A percentile compares a stretch with the other conserved stretches of the same genome.
Evolutionary conservation across 2,888 invertebrate species (phyloP).

Genomic region (Cerceris ruficornis): DNA sequence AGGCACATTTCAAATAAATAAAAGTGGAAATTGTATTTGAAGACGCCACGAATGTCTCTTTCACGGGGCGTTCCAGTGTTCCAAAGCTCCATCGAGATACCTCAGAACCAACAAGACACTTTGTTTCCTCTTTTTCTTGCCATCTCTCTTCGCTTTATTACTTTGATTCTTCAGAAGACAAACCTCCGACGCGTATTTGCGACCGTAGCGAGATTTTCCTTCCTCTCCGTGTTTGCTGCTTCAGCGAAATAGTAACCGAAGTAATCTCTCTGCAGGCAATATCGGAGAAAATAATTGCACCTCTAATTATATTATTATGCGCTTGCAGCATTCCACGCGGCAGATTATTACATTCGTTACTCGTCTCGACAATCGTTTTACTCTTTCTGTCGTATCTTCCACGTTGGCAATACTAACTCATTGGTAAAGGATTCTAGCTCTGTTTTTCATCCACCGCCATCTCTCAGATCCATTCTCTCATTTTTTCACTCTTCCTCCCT

Average conservation of each 20-base stretch:
- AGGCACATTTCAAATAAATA: conserved; percentile 5
- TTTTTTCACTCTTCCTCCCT: too few relatives aligned
- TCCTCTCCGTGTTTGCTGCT: not conserved
- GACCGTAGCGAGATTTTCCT: not conserved
- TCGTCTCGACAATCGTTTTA: too few relatives aligned
- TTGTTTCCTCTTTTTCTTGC: conserved; percentile 1
- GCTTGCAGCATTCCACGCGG: not conserved
- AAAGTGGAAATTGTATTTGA: conserved; percentile 7
- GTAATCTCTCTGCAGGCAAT: not conserved
- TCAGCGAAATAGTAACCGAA: not conserved
- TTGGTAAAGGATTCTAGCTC: too few relatives aligned
- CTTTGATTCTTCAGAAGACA: not conserved
- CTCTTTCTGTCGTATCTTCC: too few relatives aligned
- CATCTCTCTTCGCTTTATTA: not conserved
- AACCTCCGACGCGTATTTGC: not conserved
- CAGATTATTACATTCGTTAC: not conserved
- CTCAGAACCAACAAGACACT: conserved; percentile 1
- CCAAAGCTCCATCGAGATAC: conserved; percentile 12
- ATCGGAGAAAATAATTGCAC: conserved; percentile 7
- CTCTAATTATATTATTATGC: conserved; percentile 6
- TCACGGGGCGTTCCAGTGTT: not conserved
- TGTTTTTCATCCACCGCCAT: too few relatives aligned
- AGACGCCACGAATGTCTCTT: not conserved
- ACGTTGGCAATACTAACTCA: too few relatives aligned
- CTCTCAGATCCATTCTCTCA: too few relatives aligned